Evolutionary conservation across 1,140 invertebrate species (phyloP).

Genomic region (Eupeodes corollae): DNA sequence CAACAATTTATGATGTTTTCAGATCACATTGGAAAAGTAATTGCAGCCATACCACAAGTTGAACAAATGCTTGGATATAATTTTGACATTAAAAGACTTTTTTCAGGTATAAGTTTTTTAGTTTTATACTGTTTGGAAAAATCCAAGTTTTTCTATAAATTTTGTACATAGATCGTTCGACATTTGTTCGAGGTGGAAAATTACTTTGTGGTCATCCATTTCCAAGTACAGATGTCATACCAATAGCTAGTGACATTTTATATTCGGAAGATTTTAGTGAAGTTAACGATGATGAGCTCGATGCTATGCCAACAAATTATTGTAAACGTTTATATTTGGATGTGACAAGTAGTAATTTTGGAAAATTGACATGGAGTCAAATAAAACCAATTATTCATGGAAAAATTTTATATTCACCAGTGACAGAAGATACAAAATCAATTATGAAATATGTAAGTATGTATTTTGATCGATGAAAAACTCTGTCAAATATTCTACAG

Average conservation of each 20-base stretch:
- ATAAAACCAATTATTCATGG: conserved; percentile 53
- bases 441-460: conserved; percentile 43
- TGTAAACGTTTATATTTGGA: conserved; percentile 49
- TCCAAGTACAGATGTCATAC: conserved; percentile 30
- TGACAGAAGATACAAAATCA: conserved; percentile 36
- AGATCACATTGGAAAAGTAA: conserved; percentile 24
- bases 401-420: conserved; percentile 49
- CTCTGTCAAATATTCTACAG: no score
- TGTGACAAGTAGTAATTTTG: conserved; percentile 44
- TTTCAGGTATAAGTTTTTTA: conserved; percentile 20
- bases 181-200: conserved; percentile 41
- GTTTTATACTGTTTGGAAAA: background rate
- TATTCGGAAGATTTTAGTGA: conserved; percentile 42
- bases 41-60: conserved; percentile 24
- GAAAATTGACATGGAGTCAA: conserved; percentile 55
- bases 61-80: conserved; percentile 26
- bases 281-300: conserved; percentile 37
- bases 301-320: conserved; percentile 49
- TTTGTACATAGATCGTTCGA: conserved; percentile 20
- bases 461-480: no score
- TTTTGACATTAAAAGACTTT: conserved; percentile 31
- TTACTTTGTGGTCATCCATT: conserved; percentile 50
- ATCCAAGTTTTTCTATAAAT: no score
- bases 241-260: conserved; percentile 39
- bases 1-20: no score